Evolutionary conservation across 2,888 invertebrate genomes (phyloP), one percentile per base, ranked within the genome.

Genomic region (Leptogaster cylindrica): DNA sequence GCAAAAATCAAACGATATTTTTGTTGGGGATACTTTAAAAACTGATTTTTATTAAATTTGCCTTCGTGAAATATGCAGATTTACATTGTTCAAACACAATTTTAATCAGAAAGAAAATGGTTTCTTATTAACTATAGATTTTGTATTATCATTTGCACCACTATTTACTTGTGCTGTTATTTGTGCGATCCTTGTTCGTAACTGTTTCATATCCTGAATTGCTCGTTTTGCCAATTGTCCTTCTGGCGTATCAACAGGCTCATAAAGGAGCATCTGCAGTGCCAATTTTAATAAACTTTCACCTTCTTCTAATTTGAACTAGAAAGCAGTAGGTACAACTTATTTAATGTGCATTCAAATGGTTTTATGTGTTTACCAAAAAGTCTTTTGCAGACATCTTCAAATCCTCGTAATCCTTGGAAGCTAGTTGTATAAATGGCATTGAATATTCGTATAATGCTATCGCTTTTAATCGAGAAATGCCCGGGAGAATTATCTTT

Each of bases 371-470:
- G 10, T 41, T 70, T 77, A 83, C 79, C 76, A 86, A 77, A 68
- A 88, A 83, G 25, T 80, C 82, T 1, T 79, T 73, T 20, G 82
- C 81, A 0, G 82, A 80, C 46, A 87, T 86, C 76, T 86, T 85
- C 4, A 83, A 82, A 1, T 82, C 79, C 20, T 84, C 83, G 73
- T 84, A 87, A 48, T 84, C 78, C 70, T 84, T 85, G 73, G 87
- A 86, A 0, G 88, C 84, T 44, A 91, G 76, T 72, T 88, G 84
- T 2, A 88, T 84, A 71, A 85, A 82, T 0, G 91, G 87, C 12
- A 85, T 85, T 75, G 90, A 90, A 72, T 91, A 80, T 77, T 93
- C 92, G 74, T 92, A 92, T 36, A 91, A 75, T 7, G 89, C 86
- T 61, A 92, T 87, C 0, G 89, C 91, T 86, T 77, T 79, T 3